Conservation (phyloP, 2,797 vertebrate genomes). For the Falco rusticolus region DNA sequence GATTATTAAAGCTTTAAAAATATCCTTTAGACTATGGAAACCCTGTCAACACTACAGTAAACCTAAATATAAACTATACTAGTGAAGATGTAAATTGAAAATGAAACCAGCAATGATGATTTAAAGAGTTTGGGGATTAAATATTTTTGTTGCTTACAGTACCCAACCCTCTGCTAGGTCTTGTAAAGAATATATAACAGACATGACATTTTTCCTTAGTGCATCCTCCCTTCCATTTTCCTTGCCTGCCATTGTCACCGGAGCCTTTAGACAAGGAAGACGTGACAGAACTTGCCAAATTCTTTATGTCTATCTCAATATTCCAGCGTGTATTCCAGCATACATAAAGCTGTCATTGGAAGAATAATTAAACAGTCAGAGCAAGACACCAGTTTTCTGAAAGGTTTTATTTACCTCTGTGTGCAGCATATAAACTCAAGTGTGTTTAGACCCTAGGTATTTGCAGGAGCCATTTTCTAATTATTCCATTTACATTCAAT, state of each 20-base stretch:
- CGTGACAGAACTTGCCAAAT: background rate
- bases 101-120: background rate
- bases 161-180: background rate
- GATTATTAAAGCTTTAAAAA: constrained; percentile 1
- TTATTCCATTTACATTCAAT: constrained; percentile 36
- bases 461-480: background rate
- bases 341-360: background rate
- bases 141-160: constrained; percentile 24
- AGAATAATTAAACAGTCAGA: constrained; percentile 8
- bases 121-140: background rate
- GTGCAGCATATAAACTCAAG: background rate
- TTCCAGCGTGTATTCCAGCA: background rate
- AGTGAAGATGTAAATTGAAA: background rate
- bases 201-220: background rate
- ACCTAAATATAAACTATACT: background rate
- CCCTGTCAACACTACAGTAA: background rate
- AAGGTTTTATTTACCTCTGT: constrained; percentile 36
- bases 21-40: background rate
- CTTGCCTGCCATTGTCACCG: background rate
- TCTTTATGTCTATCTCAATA: background rate
- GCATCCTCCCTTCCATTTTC: background rate
- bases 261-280: background rate
- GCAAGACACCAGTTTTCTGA: background rate
- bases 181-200: background rate
- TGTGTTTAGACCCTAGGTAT: background rate